Evolutionary conservation across 92 coral and sea anemone species (phyloP), one percentile per base, ranked within the genome.

Genomic region (Isaurus tuberculatus): DNA sequence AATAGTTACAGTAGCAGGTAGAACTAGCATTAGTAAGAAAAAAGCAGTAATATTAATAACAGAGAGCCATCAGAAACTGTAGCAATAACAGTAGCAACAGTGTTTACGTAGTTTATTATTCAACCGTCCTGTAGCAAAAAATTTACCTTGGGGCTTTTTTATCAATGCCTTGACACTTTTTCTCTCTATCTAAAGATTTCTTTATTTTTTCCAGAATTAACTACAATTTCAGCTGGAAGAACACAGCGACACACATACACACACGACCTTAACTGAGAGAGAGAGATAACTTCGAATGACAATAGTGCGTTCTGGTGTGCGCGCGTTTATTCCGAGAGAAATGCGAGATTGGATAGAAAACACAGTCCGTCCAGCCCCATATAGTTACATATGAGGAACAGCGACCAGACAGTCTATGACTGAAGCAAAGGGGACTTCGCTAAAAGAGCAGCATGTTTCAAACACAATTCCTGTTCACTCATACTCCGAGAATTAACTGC

Each of bases 261-360:
- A 75, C 65, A 51, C 65, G 19, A 23, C 70, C 34, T 55, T 67
- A 42, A 77, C 33, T 58, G 81, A 55, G 82, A 77, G 49, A 77
- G 82, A 77, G 82, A 77, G 82, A 17, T 1, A 19, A 20, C 23
- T 77, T 77, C 70, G 69, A 77, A 58, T 77, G 82, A 60, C 31
- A 36, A 43, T 67, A 77, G 82, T 57, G 49, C 82, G 70, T 77
- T 72, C 27, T 74, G 55, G 37, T 77, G 49, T 57, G 82, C 70
- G 69, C 70, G 53, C 48, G 82, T 34, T 58, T 58, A 77, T 36
- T 53, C 44, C 66, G 58, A 74, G 80, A 51, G 80, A 74, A 61
- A 57, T 17, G 80, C 22, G 65, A 74, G 19, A 5, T 28, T 30
- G 43, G 46, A 74, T 65, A 53, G 80, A 60, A 57, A 58, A 57